phyloP scores from a whole-genome alignment of 2,888 invertebrate genomes.

The Netelia fuscicornis region DNA sequence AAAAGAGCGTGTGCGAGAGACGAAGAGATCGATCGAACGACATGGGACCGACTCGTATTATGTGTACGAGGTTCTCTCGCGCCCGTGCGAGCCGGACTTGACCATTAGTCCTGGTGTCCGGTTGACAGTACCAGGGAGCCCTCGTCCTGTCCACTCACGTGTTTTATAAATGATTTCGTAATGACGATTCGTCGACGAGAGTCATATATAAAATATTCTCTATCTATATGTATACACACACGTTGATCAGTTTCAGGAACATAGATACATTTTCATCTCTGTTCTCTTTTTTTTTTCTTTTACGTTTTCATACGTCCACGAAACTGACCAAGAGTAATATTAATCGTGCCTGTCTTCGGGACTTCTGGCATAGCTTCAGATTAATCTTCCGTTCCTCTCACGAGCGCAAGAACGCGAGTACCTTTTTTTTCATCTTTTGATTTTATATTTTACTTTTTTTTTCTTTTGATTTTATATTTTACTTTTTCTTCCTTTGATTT shows the following conservation, averaged over 20 bases:
- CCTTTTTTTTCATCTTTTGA: background rate
- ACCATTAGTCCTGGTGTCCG: slow-evolving; percentile 73
- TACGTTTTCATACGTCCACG: slow-evolving; percentile 3
- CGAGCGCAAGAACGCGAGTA: slow-evolving; percentile 56
- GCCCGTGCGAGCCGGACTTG: slow-evolving; percentile 40
- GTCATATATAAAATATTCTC: slow-evolving; percentile 17
- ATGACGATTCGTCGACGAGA: slow-evolving; percentile 67
- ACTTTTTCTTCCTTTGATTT: no score
- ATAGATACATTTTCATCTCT: no score
- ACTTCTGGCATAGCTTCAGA: slow-evolving; percentile 68
- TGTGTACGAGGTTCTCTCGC: slow-evolving; percentile 78
- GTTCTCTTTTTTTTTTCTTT: background rate
- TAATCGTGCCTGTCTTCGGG: slow-evolving; percentile 73
- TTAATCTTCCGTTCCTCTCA: slow-evolving; percentile 68
- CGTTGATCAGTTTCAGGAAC: background rate
- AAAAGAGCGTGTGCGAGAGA: slow-evolving; percentile 30
- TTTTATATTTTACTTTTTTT: background rate
- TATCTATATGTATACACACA: slow-evolving; percentile 15
- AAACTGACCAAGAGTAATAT: slow-evolving; percentile 68
- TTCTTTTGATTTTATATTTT: background rate
- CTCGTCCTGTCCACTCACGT: slow-evolving; percentile 69
- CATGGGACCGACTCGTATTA: slow-evolving; percentile 78
- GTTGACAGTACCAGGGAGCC: slow-evolving; percentile 74
- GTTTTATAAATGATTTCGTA: slow-evolving; percentile 78
- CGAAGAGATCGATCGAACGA: slow-evolving; percentile 76